Base-by-base conservation (phyloP, 2,797 vertebrate species). In the Ptychadena robeensis region DNA sequence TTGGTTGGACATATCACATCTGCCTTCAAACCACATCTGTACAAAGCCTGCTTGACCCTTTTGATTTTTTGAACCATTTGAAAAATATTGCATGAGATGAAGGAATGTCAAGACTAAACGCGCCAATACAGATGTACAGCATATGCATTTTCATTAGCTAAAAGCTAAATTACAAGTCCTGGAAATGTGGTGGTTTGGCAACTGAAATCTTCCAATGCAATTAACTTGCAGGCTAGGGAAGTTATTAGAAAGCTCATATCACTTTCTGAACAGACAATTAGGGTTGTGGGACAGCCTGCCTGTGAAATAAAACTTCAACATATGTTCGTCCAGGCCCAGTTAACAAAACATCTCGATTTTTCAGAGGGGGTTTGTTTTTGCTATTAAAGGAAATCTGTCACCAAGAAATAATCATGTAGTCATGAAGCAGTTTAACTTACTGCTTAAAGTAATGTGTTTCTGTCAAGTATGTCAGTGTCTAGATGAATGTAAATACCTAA, bases 61-160 rank as follows among this genome's bases (percentile, higher is more conserved):
- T 80, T 80, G 53, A 65, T 87, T 65, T 72, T 69, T 48, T 76
- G 85, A 90, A 89, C 88, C 86, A 87, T 90, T 90, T 89, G 86
- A 88, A 82, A 92, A 90, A 89, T 89, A 88, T 44, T 88, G 85
- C 88, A 91, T 3, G 82, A 87, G 85, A 89, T 27, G 77, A 90
- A 89, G 87, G 89, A 93, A 92, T 88, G 89, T 88, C 85, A 87
- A 86, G 78, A 86, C 87, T 86, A 73, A 90, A 78, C 78, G 86
- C 86, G 88, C 79, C 73, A 84, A 65, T 79, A 82, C 88, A 92
- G 89, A 92, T 91, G 90, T 30, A 87, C 87, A 92, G 89, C 92
- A 93, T 83, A 89, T 91, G 91, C 85, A 86, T 86, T 85, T 83
- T 37, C 78, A 87, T 80, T 67, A 84, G 87, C 88, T 91, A 86